Evolutionary conservation across 2,113 vertebrate genomes (phyloP).

Genomic region (Garra rufa): DNA sequence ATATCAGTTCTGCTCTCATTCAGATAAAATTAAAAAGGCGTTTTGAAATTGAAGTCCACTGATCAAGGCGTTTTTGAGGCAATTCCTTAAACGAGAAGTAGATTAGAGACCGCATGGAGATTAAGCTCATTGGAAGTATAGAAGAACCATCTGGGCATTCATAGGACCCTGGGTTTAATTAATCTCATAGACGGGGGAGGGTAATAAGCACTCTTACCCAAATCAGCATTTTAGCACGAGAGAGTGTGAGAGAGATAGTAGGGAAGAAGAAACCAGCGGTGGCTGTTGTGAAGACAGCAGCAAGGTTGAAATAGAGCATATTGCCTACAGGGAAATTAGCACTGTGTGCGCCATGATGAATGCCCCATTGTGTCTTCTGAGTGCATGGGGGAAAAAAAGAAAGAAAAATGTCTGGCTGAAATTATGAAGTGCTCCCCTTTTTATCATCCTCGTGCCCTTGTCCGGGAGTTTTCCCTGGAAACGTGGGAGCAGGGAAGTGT

Average conservation of each 20-base stretch:
- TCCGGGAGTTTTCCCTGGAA: slow-evolving; percentile 64
- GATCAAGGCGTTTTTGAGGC: slow-evolving; percentile 70
- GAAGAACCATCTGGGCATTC: slow-evolving; percentile 78
- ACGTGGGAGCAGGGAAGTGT: slow-evolving; percentile 48
- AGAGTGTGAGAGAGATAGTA: slow-evolving; percentile 2
- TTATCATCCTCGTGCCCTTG: slow-evolving; percentile 62
- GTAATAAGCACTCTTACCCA: slow-evolving; percentile 77
- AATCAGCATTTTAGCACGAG: slow-evolving; percentile 75
- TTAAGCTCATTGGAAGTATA: slow-evolving; percentile 81
- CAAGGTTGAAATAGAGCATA: slow-evolving; percentile 75
- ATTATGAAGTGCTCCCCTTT: slow-evolving; percentile 59
- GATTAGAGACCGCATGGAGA: slow-evolving; percentile 79
- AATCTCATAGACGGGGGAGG: slow-evolving; percentile 80
- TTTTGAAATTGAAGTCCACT: slow-evolving; percentile 70
- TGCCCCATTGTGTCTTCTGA: slow-evolving; percentile 73
- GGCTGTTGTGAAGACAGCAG: slow-evolving; percentile 68
- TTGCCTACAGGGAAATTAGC: slow-evolving; percentile 79
- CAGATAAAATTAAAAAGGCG: not conserved
- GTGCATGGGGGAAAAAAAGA: slow-evolving; percentile 51
- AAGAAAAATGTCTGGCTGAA: slow-evolving; percentile 48
- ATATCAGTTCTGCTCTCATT: slow-evolving; percentile 16
- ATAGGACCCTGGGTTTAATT: slow-evolving; percentile 79
- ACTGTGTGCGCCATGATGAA: slow-evolving; percentile 71
- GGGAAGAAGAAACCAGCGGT: slow-evolving; percentile 21
- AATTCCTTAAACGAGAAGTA: slow-evolving; percentile 77